Conservation (phyloP, 2,797 vertebrate genomes). For the Schizopygopsis pylzovi region DNA sequence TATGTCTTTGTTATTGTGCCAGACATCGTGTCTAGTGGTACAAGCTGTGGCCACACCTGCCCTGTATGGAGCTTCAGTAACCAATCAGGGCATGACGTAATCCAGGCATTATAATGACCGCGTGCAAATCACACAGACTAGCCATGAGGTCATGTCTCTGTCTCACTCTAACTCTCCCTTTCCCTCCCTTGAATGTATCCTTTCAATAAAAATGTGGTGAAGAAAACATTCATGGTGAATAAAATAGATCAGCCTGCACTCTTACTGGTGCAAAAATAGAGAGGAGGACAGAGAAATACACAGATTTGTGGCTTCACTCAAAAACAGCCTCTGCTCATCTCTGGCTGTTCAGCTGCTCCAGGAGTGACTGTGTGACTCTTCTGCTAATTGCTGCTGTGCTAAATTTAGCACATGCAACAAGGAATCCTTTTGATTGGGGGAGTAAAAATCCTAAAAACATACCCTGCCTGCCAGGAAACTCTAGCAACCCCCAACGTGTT, state of each 20-base stretch:
- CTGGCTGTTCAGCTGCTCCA: slow-evolving; percentile 83
- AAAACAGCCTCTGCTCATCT: slow-evolving; percentile 74
- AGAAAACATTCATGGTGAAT: slow-evolving; percentile 38
- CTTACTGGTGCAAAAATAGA: slow-evolving; percentile 1
- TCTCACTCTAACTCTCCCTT: slow-evolving; percentile 42
- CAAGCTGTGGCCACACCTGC: slow-evolving; percentile 24
- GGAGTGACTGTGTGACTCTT: slow-evolving; percentile 91
- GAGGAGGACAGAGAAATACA: slow-evolving; percentile 18
- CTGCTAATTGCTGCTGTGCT: slow-evolving; percentile 96
- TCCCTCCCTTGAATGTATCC: slow-evolving; percentile 30
- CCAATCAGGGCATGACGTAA: slow-evolving; percentile 48
- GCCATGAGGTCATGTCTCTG: slow-evolving; percentile 67
- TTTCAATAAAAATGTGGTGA: slow-evolving; percentile 21
- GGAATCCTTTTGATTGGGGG: slow-evolving; percentile 96
- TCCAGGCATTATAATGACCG: slow-evolving; percentile 56
- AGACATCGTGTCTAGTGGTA: slow-evolving; percentile 10
- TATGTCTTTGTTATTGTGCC: slow-evolving; percentile 21
- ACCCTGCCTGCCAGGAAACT: slow-evolving; percentile 95
- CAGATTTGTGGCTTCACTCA: slow-evolving; percentile 54
- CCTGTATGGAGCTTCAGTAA: slow-evolving; percentile 20
- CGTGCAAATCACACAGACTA: slow-evolving; percentile 63
- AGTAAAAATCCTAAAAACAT: slow-evolving; percentile 90
- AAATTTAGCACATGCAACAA: slow-evolving; percentile 94
- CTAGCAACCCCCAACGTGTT: slow-evolving; percentile 84
- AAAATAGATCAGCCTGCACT: slow-evolving; percentile 43